Evolutionary conservation across 2,797 vertebrate genomes (phyloP).

Genomic region (Odontamblyopus lacepedii): DNA sequence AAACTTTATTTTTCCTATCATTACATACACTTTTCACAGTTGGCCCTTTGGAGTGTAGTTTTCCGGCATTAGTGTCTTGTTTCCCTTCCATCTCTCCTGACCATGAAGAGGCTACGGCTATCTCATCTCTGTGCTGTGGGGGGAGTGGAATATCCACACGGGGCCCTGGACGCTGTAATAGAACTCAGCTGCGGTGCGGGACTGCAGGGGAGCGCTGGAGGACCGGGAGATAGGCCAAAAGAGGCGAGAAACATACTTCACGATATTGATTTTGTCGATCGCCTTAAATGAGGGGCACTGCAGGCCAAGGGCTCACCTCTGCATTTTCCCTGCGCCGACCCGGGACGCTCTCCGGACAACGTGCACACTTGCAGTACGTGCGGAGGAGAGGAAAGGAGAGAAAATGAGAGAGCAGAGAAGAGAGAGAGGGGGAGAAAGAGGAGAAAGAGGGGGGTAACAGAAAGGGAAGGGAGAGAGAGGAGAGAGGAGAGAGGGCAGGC

Average conservation of each 20-base stretch:
- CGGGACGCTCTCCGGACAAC: slow-evolving; percentile 47
- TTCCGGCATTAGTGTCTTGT: slow-evolving; percentile 30
- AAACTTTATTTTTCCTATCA: not conserved
- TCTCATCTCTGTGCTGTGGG: slow-evolving; percentile 58
- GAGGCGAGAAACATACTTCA: slow-evolving; percentile 79
- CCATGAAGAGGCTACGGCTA: slow-evolving; percentile 22
- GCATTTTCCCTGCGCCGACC: slow-evolving; percentile 56
- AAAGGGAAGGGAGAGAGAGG: not conserved
- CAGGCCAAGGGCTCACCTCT: slow-evolving; percentile 79
- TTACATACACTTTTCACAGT: not conserved
- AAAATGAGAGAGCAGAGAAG: too few species aligned
- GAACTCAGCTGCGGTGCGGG: slow-evolving; percentile 73
- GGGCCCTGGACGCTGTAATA: slow-evolving; percentile 68
- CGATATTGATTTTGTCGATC: slow-evolving; percentile 84
- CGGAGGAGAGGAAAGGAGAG: not conserved
- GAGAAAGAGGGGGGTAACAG: too few species aligned
- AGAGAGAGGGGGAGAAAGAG: too few species aligned
- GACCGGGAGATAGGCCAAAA: slow-evolving; percentile 71
- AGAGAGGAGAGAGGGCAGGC: slow-evolving; percentile 22
- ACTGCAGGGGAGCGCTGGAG: slow-evolving; percentile 69
- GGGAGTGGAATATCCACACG: slow-evolving; percentile 63
- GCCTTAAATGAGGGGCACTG: slow-evolving; percentile 83
- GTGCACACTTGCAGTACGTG: slow-evolving; percentile 35
- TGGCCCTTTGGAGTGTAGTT: slow-evolving; percentile 27
- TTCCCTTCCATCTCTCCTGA: slow-evolving; percentile 26